phyloP scores from a whole-genome alignment of 2,113 vertebrate genomes.

The Lanius ludovicianus region DNA sequence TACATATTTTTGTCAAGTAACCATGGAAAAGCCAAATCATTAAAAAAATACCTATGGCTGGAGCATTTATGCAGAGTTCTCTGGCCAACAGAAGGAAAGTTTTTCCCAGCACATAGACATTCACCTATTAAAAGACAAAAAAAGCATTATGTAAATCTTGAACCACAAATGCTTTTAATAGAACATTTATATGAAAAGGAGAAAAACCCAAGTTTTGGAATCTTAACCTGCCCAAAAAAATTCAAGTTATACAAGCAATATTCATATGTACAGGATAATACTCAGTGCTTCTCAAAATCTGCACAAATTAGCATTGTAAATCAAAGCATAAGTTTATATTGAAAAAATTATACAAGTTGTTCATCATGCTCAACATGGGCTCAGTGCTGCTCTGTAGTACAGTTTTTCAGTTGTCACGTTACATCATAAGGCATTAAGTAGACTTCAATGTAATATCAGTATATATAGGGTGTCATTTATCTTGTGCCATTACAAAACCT shows the following conservation, averaged over 20 bases:
- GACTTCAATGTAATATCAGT: not conserved
- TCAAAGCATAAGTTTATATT: not conserved
- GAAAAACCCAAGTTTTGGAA: not conserved
- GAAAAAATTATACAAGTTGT: not conserved
- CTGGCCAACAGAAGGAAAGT: constrained; percentile 91
- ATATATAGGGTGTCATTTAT: not conserved
- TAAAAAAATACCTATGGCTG: constrained; percentile 88
- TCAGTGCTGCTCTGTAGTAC: not conserved
- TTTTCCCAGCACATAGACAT: constrained; percentile 92
- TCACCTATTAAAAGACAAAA: constrained; percentile 80
- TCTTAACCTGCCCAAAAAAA: not conserved
- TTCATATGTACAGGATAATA: not conserved
- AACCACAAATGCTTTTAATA: constrained; percentile 16
- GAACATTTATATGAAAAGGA: not conserved
- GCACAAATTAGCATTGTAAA: not conserved
- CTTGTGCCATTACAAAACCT: not conserved
- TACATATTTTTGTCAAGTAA: not conserved
- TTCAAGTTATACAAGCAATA: not conserved
- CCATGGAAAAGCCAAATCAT: not conserved
- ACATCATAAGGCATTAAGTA: not conserved
- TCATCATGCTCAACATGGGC: not conserved
- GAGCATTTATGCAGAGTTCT: constrained; percentile 96
- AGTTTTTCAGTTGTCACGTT: not conserved
- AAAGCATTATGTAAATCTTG: constrained; percentile 2
- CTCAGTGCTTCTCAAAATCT: not conserved